A percentile compares a stretch with the other conserved stretches of the same genome.
phyloP scores from a whole-genome alignment of 2,888 invertebrate species.

The Agrochola circellaris region DNA sequence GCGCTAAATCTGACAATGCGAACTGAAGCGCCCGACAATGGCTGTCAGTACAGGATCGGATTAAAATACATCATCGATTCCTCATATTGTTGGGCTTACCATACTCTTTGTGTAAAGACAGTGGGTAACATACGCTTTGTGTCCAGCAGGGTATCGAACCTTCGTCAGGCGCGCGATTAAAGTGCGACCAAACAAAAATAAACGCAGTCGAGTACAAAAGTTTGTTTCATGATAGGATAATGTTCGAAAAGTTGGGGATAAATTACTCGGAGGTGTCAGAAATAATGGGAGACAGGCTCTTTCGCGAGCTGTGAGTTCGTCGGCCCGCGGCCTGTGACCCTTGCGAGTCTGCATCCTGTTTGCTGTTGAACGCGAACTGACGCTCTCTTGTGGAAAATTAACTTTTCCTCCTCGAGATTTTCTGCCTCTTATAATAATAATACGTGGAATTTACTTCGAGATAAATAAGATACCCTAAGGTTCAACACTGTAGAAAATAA shows the following conservation, averaged over 20 bases:
- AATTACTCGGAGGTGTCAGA: slow-evolving; percentile 46
- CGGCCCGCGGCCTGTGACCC: slow-evolving; percentile 72
- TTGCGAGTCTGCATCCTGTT: slow-evolving; percentile 67
- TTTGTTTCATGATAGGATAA: slow-evolving; percentile 36
- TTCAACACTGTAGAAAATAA: slow-evolving; percentile 39
- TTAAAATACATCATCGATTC: slow-evolving; percentile 42
- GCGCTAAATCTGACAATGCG: slow-evolving; percentile 18
- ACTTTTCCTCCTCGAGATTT: slow-evolving; percentile 36
- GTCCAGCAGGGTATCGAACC: slow-evolving; percentile 29
- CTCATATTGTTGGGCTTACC: slow-evolving; percentile 29
- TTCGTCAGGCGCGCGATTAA: slow-evolving; percentile 12
- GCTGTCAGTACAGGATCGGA: slow-evolving; percentile 33
- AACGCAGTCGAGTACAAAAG: slow-evolving; percentile 27
- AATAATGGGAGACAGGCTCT: slow-evolving; percentile 48
- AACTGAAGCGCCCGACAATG: slow-evolving; percentile 24
- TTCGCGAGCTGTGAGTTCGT: slow-evolving; percentile 63
- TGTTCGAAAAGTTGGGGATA: slow-evolving; percentile 25
- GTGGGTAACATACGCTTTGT: slow-evolving; percentile 25
- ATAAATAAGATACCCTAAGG: slow-evolving; percentile 22
- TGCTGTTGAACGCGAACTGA: slow-evolving; percentile 34
- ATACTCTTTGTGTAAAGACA: slow-evolving; percentile 40
- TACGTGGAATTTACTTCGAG: slow-evolving; percentile 16
- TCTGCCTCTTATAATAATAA: slow-evolving; percentile 18
- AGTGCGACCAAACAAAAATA: slow-evolving; percentile 20
- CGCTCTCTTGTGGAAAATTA: slow-evolving; percentile 59